Evolutionary conservation across 2,113 vertebrate genomes (phyloP).

Genomic region (Charadrius vociferus): DNA sequence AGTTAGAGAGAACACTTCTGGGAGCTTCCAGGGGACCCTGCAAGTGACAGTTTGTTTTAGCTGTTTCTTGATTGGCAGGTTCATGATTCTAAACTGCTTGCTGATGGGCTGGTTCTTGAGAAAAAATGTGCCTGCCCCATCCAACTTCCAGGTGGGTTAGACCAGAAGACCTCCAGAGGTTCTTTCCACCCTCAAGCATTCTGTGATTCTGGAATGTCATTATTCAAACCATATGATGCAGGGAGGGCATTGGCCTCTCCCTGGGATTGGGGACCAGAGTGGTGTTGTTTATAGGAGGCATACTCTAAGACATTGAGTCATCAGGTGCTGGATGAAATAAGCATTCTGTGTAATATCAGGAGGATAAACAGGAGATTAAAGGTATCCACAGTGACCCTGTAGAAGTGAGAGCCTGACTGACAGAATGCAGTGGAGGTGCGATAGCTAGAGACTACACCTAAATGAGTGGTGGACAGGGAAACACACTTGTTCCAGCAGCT

Average conservation of each 20-base stretch:
- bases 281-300: fast-evolving
- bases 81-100: not conserved
- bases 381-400: not conserved
- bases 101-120: not conserved
- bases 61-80: not conserved
- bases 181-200: not conserved
- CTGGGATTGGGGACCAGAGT: not conserved
- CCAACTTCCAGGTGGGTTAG: no score
- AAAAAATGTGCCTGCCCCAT: fast-evolving
- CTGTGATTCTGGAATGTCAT: not conserved
- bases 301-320: not conserved
- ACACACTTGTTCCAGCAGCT: not conserved
- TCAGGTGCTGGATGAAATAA: not conserved
- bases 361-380: not conserved
- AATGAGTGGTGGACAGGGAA: not conserved
- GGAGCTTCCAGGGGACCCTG: not conserved
- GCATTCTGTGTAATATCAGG: not conserved
- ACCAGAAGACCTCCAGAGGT: not conserved
- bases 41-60: not conserved
- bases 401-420: not conserved
- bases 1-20: not conserved
- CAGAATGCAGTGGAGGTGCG: not conserved
- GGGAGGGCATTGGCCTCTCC: not conserved
- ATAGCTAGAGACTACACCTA: not conserved
- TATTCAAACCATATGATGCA: not conserved